Evolutionary conservation across 1,140 invertebrate species (phyloP).

Genomic region (Pseudoatta argentina): DNA sequence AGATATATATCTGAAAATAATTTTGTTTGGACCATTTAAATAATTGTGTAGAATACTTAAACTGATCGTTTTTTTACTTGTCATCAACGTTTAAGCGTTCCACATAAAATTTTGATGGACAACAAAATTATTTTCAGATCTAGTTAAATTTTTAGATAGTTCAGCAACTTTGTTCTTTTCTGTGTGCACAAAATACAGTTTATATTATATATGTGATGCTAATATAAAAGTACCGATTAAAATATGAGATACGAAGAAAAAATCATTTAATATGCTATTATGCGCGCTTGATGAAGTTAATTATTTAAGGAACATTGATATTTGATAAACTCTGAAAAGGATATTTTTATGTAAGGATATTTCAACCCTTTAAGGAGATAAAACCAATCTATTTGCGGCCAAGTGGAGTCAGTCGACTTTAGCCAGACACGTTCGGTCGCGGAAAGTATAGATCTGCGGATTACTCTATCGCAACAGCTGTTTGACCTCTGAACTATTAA

Average conservation of each 20-base stretch:
- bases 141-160: no score
- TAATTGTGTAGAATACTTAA: no score
- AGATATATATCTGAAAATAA: no score
- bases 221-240: conserved; percentile 5
- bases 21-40: no score
- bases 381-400: neutral
- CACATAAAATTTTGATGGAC: no score
- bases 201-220: neutral
- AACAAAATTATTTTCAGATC: no score
- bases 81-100: no score
- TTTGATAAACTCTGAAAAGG: neutral
- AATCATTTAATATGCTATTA: neutral
- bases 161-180: no score
- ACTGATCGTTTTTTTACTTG: no score
- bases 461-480: conserved; percentile 44
- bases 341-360: conserved; percentile 1
- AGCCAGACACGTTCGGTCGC: neutral
- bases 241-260: neutral
- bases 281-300: neutral
- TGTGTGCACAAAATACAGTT: neutral
- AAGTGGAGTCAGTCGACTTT: conserved; percentile 8
- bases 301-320: conserved; percentile 5
- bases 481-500: conserved; percentile 61
- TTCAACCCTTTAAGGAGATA: conserved; percentile 6
- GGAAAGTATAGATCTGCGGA: conserved; percentile 18